A percentile compares a stretch with the other conserved stretches of the same genome.
phyloP scores from a whole-genome alignment of 2,113 vertebrate genomes.

The Herpetotheres cachinnans region DNA sequence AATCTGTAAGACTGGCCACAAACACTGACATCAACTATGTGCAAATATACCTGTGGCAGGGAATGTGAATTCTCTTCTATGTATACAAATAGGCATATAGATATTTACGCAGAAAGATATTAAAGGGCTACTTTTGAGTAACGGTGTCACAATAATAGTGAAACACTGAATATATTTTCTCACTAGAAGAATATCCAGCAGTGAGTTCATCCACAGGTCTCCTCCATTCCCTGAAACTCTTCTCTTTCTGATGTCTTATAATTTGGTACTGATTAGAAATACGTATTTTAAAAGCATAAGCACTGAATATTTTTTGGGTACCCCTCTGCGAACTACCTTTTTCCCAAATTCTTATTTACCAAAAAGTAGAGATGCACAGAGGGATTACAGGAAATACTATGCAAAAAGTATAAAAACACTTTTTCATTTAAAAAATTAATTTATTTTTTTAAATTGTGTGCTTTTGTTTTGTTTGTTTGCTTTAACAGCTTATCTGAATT shows the following conservation, averaged over 20 bases:
- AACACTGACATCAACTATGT: background rate
- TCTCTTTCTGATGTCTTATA: background rate
- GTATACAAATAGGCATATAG: background rate
- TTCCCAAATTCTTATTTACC: background rate
- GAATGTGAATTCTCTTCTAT: background rate
- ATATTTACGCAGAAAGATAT: background rate
- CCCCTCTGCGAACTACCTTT: accelerated
- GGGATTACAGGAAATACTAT: background rate
- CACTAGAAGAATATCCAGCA: background rate
- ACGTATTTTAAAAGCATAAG: background rate
- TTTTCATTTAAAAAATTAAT: background rate
- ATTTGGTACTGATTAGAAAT: background rate
- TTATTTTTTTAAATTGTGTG: background rate
- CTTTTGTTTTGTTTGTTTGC: background rate
- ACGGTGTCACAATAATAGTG: background rate
- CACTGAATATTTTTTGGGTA: background rate
- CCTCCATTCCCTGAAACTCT: background rate
- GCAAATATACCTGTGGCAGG: accelerated
- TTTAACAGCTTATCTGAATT: background rate
- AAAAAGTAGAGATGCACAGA: background rate
- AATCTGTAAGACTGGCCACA: background rate
- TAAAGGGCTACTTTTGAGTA: background rate
- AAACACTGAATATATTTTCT: background rate
- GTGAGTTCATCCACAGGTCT: background rate
- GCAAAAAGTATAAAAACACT: background rate